Evolutionary conservation across 2,797 vertebrate genomes (phyloP), one percentile per base, ranked within the genome.

Genomic region (Sebastes goodei): DNA sequence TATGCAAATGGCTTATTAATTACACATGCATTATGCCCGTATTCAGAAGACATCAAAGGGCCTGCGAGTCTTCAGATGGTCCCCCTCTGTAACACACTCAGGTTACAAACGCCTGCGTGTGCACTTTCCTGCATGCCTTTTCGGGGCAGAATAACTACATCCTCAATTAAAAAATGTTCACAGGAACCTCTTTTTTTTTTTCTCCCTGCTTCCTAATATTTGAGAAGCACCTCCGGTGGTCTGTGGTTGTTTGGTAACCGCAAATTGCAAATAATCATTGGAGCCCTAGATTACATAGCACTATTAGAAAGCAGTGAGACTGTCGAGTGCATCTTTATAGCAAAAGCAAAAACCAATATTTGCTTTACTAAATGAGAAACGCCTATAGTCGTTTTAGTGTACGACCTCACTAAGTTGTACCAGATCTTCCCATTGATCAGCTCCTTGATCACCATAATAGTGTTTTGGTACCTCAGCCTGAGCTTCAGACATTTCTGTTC

Each of bases 1-100:
- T 97, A 96, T 97, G 97, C 97, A 98, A 98, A 99, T 98, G 97
- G 96, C 95, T 98, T 98, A 98, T 98, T 98, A 99, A 98, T 99
- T 98, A 99, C 97, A 97, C 97, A 97, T 96, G 93, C 97, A 97
- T 97, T 97, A 97, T 97, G 97, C 96, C 97, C 94, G 96, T 95
- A 95, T 96, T 93, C 91, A 95, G 94, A 91, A 96, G 96, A 96
- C 97, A 97, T 97, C 96, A 97, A 96, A 97, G 93, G 49, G 82
- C 93, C 95, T 93, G 94, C 86, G 93, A 97, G 97, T 94, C 90
- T 94, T 96, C 94, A 93, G 93, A 94, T 94, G 93, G 89, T 93
- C 92, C 92, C 93, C 89, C 84, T 89, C 92, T 90, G 91, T 92
- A 94, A 79, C 76, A 76, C 88, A 83, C 89, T 91, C 89, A 89